Conservation (phyloP, 2,888 invertebrate genomes). For the Lasius fuliginosus region DNA sequence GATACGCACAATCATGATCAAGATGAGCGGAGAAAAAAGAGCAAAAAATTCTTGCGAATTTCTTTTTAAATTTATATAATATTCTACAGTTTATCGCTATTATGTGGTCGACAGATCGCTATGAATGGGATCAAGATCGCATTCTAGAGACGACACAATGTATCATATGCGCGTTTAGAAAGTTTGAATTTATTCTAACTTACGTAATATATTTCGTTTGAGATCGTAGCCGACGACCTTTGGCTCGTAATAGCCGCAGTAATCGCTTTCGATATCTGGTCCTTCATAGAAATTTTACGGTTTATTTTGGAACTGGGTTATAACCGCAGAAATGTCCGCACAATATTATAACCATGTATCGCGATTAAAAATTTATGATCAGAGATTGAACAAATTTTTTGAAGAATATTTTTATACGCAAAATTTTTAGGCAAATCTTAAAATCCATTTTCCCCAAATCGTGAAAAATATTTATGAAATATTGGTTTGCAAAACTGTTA, state of each 20-base stretch:
- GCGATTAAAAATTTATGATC: slow-evolving; percentile 4
- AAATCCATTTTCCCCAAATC: not conserved
- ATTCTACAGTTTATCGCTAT: not conserved
- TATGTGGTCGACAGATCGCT: not conserved
- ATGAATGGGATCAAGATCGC: slow-evolving; percentile 39
- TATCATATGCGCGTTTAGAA: slow-evolving; percentile 65
- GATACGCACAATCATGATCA: not conserved
- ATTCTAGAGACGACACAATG: slow-evolving; percentile 11
- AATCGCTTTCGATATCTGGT: slow-evolving; percentile 38
- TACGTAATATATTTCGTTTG: slow-evolving; percentile 64
- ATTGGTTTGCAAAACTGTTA: not conserved
- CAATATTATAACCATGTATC: not conserved
- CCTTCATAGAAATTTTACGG: slow-evolving; percentile 19
- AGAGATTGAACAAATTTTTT: not conserved
- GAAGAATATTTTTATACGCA: not conserved
- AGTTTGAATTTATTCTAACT: slow-evolving; percentile 67
- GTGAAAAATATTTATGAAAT: not conserved
- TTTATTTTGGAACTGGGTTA: slow-evolving; percentile 27
- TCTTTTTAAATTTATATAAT: no score
- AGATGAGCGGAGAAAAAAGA: not conserved
- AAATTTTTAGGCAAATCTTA: not conserved
- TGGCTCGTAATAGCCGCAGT: slow-evolving; percentile 19
- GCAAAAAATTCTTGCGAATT: not conserved
- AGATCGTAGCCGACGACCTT: slow-evolving; percentile 57
- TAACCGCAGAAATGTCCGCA: not conserved